Base-by-base conservation (phyloP, 1,140 invertebrate species). In the Schlechtendalia chinensis region DNA sequence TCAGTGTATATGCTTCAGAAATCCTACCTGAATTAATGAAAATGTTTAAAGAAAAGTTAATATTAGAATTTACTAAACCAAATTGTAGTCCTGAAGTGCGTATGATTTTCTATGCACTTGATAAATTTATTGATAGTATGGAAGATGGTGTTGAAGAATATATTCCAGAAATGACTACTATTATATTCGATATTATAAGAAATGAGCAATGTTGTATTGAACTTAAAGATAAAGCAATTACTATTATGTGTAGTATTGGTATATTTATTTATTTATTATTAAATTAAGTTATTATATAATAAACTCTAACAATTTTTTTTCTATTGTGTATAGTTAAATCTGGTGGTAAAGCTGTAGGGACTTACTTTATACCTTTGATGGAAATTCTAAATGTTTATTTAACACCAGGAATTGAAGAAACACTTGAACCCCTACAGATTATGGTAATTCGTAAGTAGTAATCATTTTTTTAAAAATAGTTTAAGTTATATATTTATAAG, bases 11-110 rank as follows among this genome's bases (percentile, higher is more conserved):
- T 84, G 89, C 92, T 0, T 85, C 88, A 1, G 89, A 93, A 82
- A 84, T 95, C 22, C 84, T 95, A 50, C 93, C 93, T 1, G 87
- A 94, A 39, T 85, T 94, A 0, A 92, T 94, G 83, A 88, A 92
- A 69, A 92, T 91, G 83, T 85, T 94, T 1, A 86, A 88, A 22
- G 88, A 91, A 47, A 79, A 79, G 19, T 79, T 79, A 79, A 63
- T 79, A 5, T n/a, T 61, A 17, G 75, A 79, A 27, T 63, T 63
- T 53, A 79, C 58, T 63, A 59, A 79, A 27, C 16, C 58, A 29
- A 58, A 79, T 32, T 79, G 75, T 79, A 79, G 75, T 61, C 63
- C 75, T 59, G 75, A 79, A 61, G 75, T 79, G 4, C 75, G 75
- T 27, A 79, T 79, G 75, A 79, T 79, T 56, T 79, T 79, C 45